Conservation (phyloP, 1,140 invertebrate species). For the Tenebrio molitor region DNA sequence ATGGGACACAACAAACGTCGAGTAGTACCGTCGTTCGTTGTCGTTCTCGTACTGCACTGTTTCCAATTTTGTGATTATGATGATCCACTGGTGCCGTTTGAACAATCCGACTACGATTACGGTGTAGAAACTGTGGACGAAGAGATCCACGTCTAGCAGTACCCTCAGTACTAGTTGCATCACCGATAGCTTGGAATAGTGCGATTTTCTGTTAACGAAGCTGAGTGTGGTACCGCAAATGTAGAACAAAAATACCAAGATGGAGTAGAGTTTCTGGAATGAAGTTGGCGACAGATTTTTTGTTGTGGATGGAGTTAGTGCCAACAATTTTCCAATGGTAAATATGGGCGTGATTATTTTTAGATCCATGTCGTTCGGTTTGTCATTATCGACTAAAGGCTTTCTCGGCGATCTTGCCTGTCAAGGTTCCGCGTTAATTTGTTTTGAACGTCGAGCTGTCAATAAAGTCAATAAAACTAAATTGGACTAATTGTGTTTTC, state of each 20-base stretch:
- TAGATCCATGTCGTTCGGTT: slow-evolving; percentile 4
- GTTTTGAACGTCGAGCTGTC: too few relatives aligned
- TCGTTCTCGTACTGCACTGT: background rate
- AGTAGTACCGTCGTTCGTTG: background rate
- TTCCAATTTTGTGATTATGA: background rate
- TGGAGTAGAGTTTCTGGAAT: background rate
- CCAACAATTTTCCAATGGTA: background rate
- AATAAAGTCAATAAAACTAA: too few relatives aligned
- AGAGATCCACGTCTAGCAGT: background rate
- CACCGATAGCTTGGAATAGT: background rate
- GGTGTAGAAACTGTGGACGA: background rate
- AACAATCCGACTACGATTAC: background rate
- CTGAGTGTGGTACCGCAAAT: background rate
- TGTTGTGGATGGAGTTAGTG: background rate
- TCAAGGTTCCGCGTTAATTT: too few relatives aligned
- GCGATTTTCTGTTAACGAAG: background rate
- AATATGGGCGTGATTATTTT: background rate
- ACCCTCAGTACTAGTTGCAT: background rate
- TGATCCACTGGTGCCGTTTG: background rate
- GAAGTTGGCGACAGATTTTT: too few relatives aligned
- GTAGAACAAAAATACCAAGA: background rate
- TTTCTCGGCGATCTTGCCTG: too few relatives aligned
- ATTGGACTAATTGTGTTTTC: too few relatives aligned
- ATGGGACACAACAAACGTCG: too few relatives aligned
- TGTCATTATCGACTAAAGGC: too few relatives aligned